phyloP scores from a whole-genome alignment of 2,888 invertebrate genomes.

The Ctena decussata region DNA sequence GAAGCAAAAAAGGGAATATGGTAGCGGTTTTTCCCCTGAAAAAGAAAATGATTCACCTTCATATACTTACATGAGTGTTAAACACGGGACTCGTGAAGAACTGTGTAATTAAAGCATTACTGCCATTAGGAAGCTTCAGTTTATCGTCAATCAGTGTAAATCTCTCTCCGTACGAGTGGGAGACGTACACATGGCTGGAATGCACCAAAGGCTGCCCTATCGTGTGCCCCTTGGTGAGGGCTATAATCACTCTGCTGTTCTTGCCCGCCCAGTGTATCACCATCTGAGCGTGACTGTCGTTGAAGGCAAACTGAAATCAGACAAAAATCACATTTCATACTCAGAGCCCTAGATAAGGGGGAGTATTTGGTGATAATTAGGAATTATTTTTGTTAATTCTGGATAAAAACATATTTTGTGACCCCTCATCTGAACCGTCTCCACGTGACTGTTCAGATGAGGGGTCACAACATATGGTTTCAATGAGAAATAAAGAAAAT shows the following conservation, averaged over 20 bases:
- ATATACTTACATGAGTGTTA: constrained; percentile 93
- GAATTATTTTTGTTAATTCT: too few species aligned
- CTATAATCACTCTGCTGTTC: constrained; percentile 95
- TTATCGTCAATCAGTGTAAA: constrained; percentile 90
- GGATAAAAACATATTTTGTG: too few species aligned
- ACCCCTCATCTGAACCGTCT: too few species aligned
- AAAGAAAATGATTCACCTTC: too few species aligned
- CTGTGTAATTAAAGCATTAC: constrained; percentile 91
- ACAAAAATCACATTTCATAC: neutral
- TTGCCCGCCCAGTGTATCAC: constrained; percentile 98
- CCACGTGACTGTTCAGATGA: too few species aligned
- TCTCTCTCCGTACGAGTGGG: constrained; percentile 94
- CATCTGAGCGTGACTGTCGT: constrained; percentile 95
- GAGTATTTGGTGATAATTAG: too few species aligned
- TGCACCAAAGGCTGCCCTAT: constrained; percentile 55
- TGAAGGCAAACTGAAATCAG: constrained; percentile 91
- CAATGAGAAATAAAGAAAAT: too few species aligned
- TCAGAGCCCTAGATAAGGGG: too few species aligned
- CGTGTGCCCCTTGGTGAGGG: constrained; percentile 91
- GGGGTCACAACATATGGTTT: too few species aligned
- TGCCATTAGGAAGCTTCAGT: constrained; percentile 87
- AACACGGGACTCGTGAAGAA: constrained; percentile 95
- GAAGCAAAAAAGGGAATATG: too few species aligned
- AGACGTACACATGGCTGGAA: constrained; percentile 94
- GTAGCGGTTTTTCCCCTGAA: too few species aligned